Conservation (phyloP, 2,888 invertebrate species). For the Hyppa rectilinea region DNA sequence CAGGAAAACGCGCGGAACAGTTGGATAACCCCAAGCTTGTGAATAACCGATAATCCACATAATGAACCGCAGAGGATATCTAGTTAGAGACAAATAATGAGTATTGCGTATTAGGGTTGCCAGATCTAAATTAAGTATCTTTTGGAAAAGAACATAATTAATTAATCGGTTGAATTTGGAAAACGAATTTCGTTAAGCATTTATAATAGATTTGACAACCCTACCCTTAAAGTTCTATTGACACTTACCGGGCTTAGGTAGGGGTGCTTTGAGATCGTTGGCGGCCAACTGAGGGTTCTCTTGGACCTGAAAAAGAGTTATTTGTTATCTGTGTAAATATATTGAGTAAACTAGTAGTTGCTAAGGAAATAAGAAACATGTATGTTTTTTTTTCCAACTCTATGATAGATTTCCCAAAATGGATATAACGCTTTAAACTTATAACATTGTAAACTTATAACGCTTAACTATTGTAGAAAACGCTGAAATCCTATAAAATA, state of each 20-base stretch:
- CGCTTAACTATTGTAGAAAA: background rate
- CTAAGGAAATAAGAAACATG: background rate
- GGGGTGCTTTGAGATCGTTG: slow-evolving; percentile 88
- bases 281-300: slow-evolving; percentile 84
- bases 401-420: background rate
- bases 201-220: slow-evolving; percentile 14
- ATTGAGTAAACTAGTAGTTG: background rate
- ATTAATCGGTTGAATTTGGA: background rate
- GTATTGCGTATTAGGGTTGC: slow-evolving; percentile 24
- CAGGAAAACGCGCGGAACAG: slow-evolving; percentile 41
- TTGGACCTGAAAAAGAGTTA: slow-evolving; percentile 80
- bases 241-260: slow-evolving; percentile 87
- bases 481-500: background rate
- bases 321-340: slow-evolving; percentile 38
- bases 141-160: background rate
- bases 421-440: too few species aligned
- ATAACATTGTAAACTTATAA: background rate
- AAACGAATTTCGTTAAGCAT: background rate
- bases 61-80: slow-evolving; percentile 45
- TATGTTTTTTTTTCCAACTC: background rate
- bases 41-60: slow-evolving; percentile 48
- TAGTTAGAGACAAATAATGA: slow-evolving; percentile 26
- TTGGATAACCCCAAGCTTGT: slow-evolving; percentile 27
- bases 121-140: background rate
- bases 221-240: slow-evolving; percentile 16